Evolutionary conservation across 2,888 invertebrate genomes (phyloP).

Genomic region (Seira musarum): DNA sequence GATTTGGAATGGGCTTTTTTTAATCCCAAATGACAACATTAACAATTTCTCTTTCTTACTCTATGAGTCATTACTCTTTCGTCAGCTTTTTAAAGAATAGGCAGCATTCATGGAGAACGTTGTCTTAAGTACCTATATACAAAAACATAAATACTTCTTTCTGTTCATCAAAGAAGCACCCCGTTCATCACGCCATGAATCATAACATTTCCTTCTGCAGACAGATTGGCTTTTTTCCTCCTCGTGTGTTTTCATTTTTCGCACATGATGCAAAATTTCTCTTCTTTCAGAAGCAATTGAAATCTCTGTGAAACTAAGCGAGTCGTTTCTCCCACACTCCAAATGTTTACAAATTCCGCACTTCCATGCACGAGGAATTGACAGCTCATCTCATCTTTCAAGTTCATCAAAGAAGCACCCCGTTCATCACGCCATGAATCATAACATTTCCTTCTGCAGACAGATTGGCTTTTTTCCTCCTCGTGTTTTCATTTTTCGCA

Average conservation of each 20-base stretch:
- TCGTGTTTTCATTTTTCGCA: neutral
- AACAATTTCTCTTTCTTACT: neutral
- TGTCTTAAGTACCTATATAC: neutral
- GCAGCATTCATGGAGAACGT: no score
- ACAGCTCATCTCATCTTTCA: constrained; percentile 48
- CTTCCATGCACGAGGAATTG: constrained; percentile 22
- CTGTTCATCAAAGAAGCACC: no score
- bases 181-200: no score
- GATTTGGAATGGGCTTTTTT: neutral
- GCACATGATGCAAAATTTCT: neutral
- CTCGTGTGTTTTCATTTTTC: neutral
- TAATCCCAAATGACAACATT: constrained; percentile 2
- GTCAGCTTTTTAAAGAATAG: neutral
- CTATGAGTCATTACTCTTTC: constrained; percentile 5
- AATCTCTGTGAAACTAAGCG: constrained; percentile 45
- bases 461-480: constrained; percentile 31
- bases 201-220: neutral
- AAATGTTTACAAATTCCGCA: constrained; percentile 47
- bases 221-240: constrained; percentile 35
- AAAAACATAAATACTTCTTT: neutral
- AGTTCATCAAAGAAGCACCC: no score
- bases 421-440: no score
- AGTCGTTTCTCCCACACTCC: constrained; percentile 53
- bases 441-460: constrained; percentile 4
- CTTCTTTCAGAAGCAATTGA: neutral